Evolutionary conservation across 2,797 vertebrate genomes (phyloP).

Genomic region (Oceanodroma leucorhoa): DNA sequence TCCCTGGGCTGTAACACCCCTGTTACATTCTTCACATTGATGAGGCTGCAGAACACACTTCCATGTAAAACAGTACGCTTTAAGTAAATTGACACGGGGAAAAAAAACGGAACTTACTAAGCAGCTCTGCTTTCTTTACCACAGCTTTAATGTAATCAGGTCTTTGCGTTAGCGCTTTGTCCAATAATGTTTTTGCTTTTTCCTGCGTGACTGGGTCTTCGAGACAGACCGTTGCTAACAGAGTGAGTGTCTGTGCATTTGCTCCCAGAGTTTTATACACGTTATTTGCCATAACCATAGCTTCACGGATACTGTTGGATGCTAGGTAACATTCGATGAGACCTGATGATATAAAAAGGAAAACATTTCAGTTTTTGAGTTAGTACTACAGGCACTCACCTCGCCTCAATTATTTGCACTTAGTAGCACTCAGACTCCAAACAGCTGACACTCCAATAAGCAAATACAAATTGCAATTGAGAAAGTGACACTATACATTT

Average conservation of each 20-base stretch:
- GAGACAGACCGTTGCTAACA: conserved; percentile 94
- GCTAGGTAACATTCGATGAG: conserved; percentile 97
- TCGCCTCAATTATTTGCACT: background rate
- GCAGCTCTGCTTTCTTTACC: conserved; percentile 96
- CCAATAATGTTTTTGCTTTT: conserved; percentile 93
- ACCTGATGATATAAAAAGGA: conserved; percentile 70
- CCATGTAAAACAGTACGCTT: rapidly evolving
- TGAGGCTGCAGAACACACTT: background rate
- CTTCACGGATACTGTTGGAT: conserved; percentile 95
- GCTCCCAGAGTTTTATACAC: conserved; percentile 97
- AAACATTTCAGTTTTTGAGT: background rate
- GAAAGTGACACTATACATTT: background rate
- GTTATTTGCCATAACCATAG: conserved; percentile 98
- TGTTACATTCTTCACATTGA: rapidly evolving
- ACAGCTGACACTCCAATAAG: background rate
- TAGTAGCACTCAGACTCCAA: background rate
- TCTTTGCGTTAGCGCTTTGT: conserved; percentile 94
- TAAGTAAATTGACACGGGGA: rapidly evolving
- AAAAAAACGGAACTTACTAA: conserved; percentile 81
- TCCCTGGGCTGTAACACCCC: background rate
- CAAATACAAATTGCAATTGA: background rate
- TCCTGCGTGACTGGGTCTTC: conserved; percentile 97
- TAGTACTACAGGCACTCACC: background rate
- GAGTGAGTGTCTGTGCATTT: conserved; percentile 94
- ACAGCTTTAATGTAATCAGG: conserved; percentile 98